Evolutionary conservation across 2,888 invertebrate genomes (phyloP).

Genomic region (Noctua janthina): DNA sequence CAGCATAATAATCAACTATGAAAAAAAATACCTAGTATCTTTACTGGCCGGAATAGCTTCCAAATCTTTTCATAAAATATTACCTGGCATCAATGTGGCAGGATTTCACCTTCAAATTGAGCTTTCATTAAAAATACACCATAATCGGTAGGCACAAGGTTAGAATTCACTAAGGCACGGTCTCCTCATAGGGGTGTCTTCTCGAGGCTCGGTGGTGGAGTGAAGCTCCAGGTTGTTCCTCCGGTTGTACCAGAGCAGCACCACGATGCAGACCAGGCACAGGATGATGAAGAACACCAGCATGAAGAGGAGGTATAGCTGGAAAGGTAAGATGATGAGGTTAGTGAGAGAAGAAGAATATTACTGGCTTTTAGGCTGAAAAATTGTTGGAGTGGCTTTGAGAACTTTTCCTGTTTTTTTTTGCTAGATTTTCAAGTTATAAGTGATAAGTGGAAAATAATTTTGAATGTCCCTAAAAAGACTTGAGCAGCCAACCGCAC

Average conservation of each 20-base stretch:
- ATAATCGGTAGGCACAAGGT: constrained; percentile 55
- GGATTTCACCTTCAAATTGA: constrained; percentile 12
- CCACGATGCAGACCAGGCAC: constrained; percentile 75
- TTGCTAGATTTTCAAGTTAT: not conserved
- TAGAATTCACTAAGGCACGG: constrained; percentile 66
- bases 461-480: not conserved
- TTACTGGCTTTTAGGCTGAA: not conserved
- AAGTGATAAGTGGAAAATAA: too few relatives aligned
- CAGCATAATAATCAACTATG: not conserved
- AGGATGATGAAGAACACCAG: constrained; percentile 79
- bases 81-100: not conserved
- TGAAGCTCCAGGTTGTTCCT: constrained; percentile 63
- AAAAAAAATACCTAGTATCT: not conserved
- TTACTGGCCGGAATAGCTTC: not conserved
- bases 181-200: constrained; percentile 78
- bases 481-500: not conserved
- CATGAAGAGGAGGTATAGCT: constrained; percentile 85
- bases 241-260: constrained; percentile 76
- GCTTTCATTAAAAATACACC: constrained; percentile 45
- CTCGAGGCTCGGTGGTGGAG: constrained; percentile 72
- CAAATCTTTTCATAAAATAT: not conserved
- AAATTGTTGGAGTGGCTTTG: not conserved
- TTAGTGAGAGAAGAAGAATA: not conserved
- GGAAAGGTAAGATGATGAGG: constrained; percentile 64
- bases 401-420: not conserved